These are phyloP conservation scores for Phymanthus crucifer DNA, from an alignment of 92 coral and sea anemone species.

Conservation along the genomic window DNA sequence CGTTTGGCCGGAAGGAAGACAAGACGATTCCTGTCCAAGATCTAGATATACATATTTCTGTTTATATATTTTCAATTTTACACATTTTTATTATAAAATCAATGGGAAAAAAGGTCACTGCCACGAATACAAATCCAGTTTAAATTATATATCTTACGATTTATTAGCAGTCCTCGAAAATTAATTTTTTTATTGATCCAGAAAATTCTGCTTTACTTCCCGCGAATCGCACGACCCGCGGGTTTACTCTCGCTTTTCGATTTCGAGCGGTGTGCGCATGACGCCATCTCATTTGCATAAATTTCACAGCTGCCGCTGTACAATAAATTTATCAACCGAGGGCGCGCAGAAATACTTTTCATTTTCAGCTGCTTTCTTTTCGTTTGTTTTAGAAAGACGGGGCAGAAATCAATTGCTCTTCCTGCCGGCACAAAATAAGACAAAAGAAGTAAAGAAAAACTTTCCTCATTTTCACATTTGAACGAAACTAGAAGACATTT, in stretches of 20 bases:
- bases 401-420: not conserved
- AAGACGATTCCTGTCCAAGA: conserved; percentile 36
- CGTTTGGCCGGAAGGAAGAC: conserved; percentile 32
- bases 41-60: conserved; percentile 29
- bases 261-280: not conserved
- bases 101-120: conserved; percentile 22
- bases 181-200: not conserved
- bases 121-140: conserved; percentile 31
- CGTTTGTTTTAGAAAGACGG: not conserved
- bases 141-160: conserved; percentile 13
- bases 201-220: not conserved
- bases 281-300: not conserved
- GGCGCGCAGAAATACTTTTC: not conserved
- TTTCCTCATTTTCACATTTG: not conserved
- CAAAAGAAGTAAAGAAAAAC: conserved; percentile 12
- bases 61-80: conserved; percentile 42
- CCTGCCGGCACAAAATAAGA: conserved; percentile 23
- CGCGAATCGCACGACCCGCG: not conserved
- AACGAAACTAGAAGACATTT: conserved; percentile 16
- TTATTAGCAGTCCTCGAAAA: not conserved
- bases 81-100: conserved; percentile 36
- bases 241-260: not conserved
- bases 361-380: not conserved
- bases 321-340: not conserved
- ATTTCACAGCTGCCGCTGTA: not conserved